Base-by-base conservation (phyloP, 2,797 vertebrate genomes). In the Sebastes hubbsi region DNA sequence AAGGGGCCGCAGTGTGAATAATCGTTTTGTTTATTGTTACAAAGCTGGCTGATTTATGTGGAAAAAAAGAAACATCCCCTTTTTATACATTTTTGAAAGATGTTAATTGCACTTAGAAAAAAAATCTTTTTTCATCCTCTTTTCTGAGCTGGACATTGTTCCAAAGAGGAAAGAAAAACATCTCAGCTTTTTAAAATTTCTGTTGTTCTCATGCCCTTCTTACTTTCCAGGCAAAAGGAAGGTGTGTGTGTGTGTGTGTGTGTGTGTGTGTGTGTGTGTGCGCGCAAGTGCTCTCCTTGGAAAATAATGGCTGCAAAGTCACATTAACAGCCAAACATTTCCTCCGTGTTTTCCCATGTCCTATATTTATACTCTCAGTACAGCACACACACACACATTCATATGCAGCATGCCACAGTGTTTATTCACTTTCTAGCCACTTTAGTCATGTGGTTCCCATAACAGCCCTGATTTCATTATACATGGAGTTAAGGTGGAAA, bases 251-350 rank as follows among this genome's bases (percentile, higher is more conserved):
- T 29, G 75, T 30, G 73, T 6, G 2, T 27, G 25, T 27, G 25
- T 4, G 25, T 27, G 25, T 27, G 27, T 27, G 27, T 63, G 76
- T 63, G 46, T 66, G 25, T 25, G 25, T 3, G 25, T 25, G 25
- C 2, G 29, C 7, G 88, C 88, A 91, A 91, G 78, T 81, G 77
- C 86, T 89, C 79, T 88, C 81, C 80, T 88, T 79, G 78, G 91
- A 89, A 90, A 92, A 93, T 90, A 94, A 92, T 90, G 83, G 58
- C 80, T 80, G 74, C 73, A 81, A 86, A 83, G 77, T 83, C n/a
- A 9, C 72, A 84, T 86, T 93, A 84, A 87, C 75, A 56, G 87
- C 78, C 85, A 87, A 86, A 91, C 90, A 91, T 91, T 92, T 92
- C 87, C 92, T 91, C 71, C 60, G 27, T 81, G 63, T 92, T 82